These are phyloP conservation scores for Drosophila tristis DNA, from an alignment of 1,140 invertebrate species.

Conservation along the genomic window DNA sequence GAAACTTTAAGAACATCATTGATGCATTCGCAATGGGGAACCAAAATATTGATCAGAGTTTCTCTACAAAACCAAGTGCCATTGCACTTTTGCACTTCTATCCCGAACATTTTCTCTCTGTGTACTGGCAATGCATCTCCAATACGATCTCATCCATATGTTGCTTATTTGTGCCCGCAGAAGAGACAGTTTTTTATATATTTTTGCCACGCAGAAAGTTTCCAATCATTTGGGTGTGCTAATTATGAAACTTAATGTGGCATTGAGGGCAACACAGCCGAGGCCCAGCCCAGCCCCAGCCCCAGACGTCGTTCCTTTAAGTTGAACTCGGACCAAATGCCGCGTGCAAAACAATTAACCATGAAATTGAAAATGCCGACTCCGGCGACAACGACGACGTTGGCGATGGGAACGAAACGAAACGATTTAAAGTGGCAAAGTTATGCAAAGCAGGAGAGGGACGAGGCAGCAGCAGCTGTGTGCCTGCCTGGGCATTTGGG, in stretches of 20 bases:
- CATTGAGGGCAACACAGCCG: slow-evolving; percentile 53
- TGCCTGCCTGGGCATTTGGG: slow-evolving; percentile 5
- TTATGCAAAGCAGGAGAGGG: slow-evolving; percentile 62
- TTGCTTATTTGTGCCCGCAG: slow-evolving; percentile 67
- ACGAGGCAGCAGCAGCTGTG: slow-evolving; percentile 47
- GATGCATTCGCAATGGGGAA: no score
- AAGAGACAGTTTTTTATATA: slow-evolving; percentile 53
- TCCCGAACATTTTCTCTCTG: background rate
- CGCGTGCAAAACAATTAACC: slow-evolving; percentile 82
- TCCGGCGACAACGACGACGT: slow-evolving; percentile 21
- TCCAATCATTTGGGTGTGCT: slow-evolving; percentile 75
- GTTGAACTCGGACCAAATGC: slow-evolving; percentile 69
- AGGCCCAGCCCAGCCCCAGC: background rate
- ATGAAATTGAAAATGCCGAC: slow-evolving; percentile 81
- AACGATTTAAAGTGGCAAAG: slow-evolving; percentile 64
- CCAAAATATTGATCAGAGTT: background rate
- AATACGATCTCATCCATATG: slow-evolving; percentile 68
- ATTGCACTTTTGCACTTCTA: background rate
- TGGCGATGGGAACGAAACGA: slow-evolving; percentile 29
- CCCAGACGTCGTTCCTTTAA: background rate
- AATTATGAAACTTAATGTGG: slow-evolving; percentile 82
- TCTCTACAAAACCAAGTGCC: background rate
- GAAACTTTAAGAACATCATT: no score
- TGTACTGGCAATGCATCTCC: slow-evolving; percentile 25
- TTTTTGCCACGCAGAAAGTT: slow-evolving; percentile 48